Evolutionary conservation across 2,113 vertebrate genomes (phyloP).

Genomic region (Dascyllus trimaculatus): DNA sequence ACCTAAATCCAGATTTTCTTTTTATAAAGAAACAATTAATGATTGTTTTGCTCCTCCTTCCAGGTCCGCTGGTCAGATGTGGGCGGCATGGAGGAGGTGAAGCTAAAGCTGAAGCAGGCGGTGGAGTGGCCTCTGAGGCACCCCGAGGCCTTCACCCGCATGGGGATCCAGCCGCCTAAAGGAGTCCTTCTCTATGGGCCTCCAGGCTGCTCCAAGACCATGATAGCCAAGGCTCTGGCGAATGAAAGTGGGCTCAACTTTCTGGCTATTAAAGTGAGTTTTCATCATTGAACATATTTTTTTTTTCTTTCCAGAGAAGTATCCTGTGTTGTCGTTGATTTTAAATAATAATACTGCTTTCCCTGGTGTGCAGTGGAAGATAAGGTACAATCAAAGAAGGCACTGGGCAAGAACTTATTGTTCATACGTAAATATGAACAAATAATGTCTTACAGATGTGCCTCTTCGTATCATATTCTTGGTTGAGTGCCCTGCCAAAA

Average conservation of each 20-base stretch:
- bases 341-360: background rate
- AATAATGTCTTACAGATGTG: conserved; percentile 45
- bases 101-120: conserved; percentile 95
- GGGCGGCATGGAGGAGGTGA: conserved; percentile 95
- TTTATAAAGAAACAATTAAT: background rate
- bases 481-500: conserved; percentile 32
- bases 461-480: conserved; percentile 19
- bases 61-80: conserved; percentile 97
- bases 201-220: conserved; percentile 98
- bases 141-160: conserved; percentile 91
- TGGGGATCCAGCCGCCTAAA: conserved; percentile 95
- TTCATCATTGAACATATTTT: background rate
- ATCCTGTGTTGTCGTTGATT: background rate
- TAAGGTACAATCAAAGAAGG: conserved; percentile 27
- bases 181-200: conserved; percentile 96
- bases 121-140: conserved; percentile 97
- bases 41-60: background rate
- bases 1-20: background rate
- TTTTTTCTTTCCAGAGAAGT: background rate
- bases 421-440: conserved; percentile 32
- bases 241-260: conserved; percentile 97
- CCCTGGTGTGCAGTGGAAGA: background rate
- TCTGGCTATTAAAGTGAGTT: conserved; percentile 92
- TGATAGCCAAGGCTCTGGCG: conserved; percentile 97
- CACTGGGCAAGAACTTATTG: background rate